phyloP scores from a whole-genome alignment of 2,888 invertebrate genomes.

The Dynastes tityus region DNA sequence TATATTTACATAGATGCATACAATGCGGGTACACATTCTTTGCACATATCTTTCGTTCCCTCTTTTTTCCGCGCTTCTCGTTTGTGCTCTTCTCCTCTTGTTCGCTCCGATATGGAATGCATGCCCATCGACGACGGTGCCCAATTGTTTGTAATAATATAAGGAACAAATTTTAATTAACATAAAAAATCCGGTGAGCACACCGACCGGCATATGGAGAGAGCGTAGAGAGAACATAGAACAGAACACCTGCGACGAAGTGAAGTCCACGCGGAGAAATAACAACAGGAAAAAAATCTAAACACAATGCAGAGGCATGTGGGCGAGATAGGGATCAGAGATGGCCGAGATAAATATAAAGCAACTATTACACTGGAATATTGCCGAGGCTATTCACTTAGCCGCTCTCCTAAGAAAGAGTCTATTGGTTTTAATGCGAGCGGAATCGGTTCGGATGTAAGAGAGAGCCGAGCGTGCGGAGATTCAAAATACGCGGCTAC shows the following conservation, averaged over 20 bases:
- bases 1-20: slow-evolving; percentile 6
- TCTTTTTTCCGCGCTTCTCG: slow-evolving; percentile 3
- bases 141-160: slow-evolving; percentile 48
- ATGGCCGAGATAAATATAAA: slow-evolving; percentile 59
- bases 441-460: slow-evolving; percentile 34
- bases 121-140: slow-evolving; percentile 23
- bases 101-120: slow-evolving; percentile 15
- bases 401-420: slow-evolving; percentile 31
- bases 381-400: slow-evolving; percentile 54
- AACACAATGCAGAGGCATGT: slow-evolving; percentile 60
- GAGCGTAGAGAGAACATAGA: slow-evolving; percentile 22
- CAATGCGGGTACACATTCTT: slow-evolving; percentile 9
- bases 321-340: slow-evolving; percentile 59
- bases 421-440: slow-evolving; percentile 52
- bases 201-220: slow-evolving; percentile 22
- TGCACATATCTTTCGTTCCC: not conserved
- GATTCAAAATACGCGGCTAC: slow-evolving; percentile 3
- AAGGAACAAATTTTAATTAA: slow-evolving; percentile 51
- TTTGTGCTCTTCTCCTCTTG: not conserved
- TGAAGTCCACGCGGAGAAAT: slow-evolving; percentile 44
- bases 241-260: slow-evolving; percentile 53
- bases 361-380: slow-evolving; percentile 57
- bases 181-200: slow-evolving; percentile 47
- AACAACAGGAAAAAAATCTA: slow-evolving; percentile 51
- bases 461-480: slow-evolving; percentile 15